Conservation (phyloP, 2,888 invertebrate genomes). For the Megaustenia siamemsis region DNA sequence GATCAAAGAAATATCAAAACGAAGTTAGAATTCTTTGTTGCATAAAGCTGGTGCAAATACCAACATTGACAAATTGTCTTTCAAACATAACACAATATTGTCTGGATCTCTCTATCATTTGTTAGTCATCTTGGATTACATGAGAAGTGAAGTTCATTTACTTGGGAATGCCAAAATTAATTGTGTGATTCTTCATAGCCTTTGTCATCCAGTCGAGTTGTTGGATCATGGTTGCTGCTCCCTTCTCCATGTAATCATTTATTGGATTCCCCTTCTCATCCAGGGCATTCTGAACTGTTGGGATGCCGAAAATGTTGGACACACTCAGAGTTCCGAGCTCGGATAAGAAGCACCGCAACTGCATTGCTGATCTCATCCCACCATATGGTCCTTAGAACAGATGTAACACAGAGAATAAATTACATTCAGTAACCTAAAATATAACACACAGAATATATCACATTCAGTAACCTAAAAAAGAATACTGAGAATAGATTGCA, state of each 20-base stretch:
- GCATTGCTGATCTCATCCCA: slow-evolving; percentile 79
- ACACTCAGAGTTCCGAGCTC: slow-evolving; percentile 79
- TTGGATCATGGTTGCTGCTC: slow-evolving; percentile 70
- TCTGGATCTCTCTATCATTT: no score
- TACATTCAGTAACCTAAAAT: no score
- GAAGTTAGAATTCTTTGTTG: no score
- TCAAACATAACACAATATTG: no score
- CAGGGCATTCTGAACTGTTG: slow-evolving; percentile 75
- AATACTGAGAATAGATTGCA: no score
- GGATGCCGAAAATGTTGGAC: slow-evolving; percentile 78
- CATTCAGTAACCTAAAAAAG: no score
- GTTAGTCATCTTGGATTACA: neutral
- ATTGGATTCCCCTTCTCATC: slow-evolving; percentile 74
- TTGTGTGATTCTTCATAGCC: slow-evolving; percentile 75
- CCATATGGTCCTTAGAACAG: slow-evolving; percentile 76
- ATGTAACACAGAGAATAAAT: neutral
- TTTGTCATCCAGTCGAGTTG: slow-evolving; percentile 80
- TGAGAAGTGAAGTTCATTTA: slow-evolving; percentile 9
- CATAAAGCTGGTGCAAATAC: no score
- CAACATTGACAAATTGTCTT: no score
- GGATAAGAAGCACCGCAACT: slow-evolving; percentile 76
- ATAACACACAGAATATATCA: no score
- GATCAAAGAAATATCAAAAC: no score
- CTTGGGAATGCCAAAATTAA: slow-evolving; percentile 48
- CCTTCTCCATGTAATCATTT: slow-evolving; percentile 70